Evolutionary conservation across 2,888 invertebrate genomes (phyloP), one percentile per base, ranked within the genome.

Genomic region (Xestia xanthographa): DNA sequence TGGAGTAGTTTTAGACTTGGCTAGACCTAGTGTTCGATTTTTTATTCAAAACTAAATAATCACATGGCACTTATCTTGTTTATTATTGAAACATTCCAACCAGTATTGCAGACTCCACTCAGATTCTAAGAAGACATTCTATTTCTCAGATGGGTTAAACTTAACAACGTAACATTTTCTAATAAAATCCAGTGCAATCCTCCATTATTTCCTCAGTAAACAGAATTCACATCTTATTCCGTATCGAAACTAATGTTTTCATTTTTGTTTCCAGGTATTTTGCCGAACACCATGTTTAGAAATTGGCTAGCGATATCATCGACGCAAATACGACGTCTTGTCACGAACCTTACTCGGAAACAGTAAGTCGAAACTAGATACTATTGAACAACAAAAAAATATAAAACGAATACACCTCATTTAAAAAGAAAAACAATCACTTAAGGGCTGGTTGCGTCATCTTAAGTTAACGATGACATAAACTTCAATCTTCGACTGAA

Each of bases 191-290:
- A 45, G 41, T 58, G 53, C 65, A 48, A 77, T 72, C 45, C 48
- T 43, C 43, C 34, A 82, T 82, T 77, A 81, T 82, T 81, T 66
- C 62, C 66, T 82, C 69, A 73, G 72, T 73, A 82, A 77, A 70
- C 66, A 73, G 73, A 56, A 72, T 82, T 62, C 56, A 63, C 75
- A 75, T 69, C 72, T 68, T 82, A 75, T 50, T 62, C 43, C 66
- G 66, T 58, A 66, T 63, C 48, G 63, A 60, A 41, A 60, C 68
- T 84, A 84, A 86, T 85, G 84, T 84, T 85, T 86, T 87, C 79
- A 86, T 84, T 92, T 91, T 91, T 89, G 63, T 88, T 94, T 93
- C 90, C 94, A 95, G 95, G 95, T 95, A 95, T 88, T 88, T 89
- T 84, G 88, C 84, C 74, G 88, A 84, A 79, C 82, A 79, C 81